phyloP scores from a whole-genome alignment of 2,888 invertebrate genomes.

The Miltochrista miniata region DNA sequence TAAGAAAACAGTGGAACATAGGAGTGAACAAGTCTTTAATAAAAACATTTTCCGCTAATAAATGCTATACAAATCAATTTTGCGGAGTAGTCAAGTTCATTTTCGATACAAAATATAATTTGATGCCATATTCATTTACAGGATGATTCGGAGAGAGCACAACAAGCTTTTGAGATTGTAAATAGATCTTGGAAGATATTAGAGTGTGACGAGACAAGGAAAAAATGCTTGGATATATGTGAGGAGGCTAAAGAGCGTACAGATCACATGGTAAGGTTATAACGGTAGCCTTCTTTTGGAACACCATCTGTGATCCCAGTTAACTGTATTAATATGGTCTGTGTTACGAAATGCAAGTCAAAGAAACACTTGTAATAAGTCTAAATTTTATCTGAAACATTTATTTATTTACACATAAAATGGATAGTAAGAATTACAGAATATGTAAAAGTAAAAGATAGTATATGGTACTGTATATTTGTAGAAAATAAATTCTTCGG shows the following conservation, averaged over 20 bases:
- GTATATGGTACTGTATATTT: no score
- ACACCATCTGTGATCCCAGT: no score
- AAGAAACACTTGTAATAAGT: no score
- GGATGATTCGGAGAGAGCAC: conserved; percentile 97
- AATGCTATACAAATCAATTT: conserved; percentile 1
- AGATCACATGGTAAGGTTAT: conserved; percentile 90
- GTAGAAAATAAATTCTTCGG: no score
- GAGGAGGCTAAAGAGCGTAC: conserved; percentile 98
- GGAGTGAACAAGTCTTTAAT: conserved; percentile 29
- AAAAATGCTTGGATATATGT: conserved; percentile 97
- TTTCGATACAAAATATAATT: background rate
- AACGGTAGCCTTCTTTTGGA: background rate
- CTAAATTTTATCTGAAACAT: no score
- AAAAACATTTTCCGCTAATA: background rate
- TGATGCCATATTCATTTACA: conserved; percentile 68
- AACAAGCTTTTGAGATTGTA: conserved; percentile 95
- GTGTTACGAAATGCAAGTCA: no score
- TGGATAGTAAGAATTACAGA: no score
- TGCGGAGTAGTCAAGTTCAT: background rate
- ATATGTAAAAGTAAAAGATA: no score
- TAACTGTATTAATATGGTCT: no score
- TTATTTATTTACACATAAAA: no score
- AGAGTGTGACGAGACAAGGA: conserved; percentile 96
- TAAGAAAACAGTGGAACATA: conserved; percentile 55
- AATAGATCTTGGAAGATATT: conserved; percentile 98